Base-by-base conservation (phyloP, 2,113 vertebrate species). In the Telmatochromis sp. region DNA sequence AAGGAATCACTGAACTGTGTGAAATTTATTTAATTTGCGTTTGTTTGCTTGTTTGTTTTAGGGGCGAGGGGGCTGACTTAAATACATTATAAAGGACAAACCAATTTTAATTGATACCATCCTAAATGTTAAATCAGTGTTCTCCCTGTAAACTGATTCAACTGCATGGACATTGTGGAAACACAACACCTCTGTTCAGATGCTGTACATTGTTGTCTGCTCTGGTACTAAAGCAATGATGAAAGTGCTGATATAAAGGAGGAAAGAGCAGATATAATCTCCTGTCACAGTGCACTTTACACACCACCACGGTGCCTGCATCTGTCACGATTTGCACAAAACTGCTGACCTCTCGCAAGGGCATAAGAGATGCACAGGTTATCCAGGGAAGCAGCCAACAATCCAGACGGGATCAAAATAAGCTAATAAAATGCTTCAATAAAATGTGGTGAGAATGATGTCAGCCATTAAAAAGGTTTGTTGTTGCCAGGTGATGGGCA, bases 221-320 rank as follows among this genome's bases (percentile, higher is more conserved):
- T 50, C 57, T 28, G 68, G 82, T 68, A 68, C 63, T 50, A 31
- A 83, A 90, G 91, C 84, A 90, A 84, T 4, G 14, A 50, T 19
- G 9, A 80, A 85, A 54, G 8, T 21, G 82, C 54, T 68, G 45
- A 86, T 51, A 53, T 12, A 42, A 83, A 84, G n/a, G 35, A 82
- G 75, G 47, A 58, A 81, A 84, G 60, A 82, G 81, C 75, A 53
- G 78, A 84, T 82, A 78, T 81, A 68, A 92, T 89, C 83, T 87
- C 82, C 55, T 42, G 81, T 90, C 85, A 51, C 35, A 13, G 82
- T 83, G 80, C 63, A 86, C 68, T 89, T 89, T 58, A 80, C 85
- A 83, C 60, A 78, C 53, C 47, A n/a, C n/a, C 31, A n/a, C 3
- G 23, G 57, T 17, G 57, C 68, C 83, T 7, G 53, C 57, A 80